Base-by-base conservation (phyloP, 1,140 invertebrate species). In the Cryptotermes secundus region DNA sequence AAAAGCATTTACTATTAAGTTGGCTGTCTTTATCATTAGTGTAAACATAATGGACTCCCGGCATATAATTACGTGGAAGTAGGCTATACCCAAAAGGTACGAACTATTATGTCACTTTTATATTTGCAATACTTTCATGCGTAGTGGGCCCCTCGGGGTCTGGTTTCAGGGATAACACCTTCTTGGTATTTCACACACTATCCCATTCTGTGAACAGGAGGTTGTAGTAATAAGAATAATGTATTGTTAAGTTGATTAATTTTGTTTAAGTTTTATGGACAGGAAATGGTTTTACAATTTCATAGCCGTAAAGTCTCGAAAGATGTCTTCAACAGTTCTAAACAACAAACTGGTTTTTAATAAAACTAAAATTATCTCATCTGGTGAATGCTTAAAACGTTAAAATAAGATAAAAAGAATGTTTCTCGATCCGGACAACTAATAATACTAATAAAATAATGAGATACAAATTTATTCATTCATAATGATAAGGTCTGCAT, bases 391-490 rank as follows among this genome's bases (percentile, higher is more conserved):
- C 59, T 72, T n/a, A 2, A n/a, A 31, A 26, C n/a, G 31, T 7
- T n/a, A 31, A 72, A 72, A 26, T 31, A 31, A n/a, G 14, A n/a
- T 72, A n/a, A 59, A 59, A 22, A 72, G n/a, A 10, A 9, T 2
- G 7, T 72, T 72, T 31, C 59, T n/a, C 14, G 26, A 72, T 3
- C 26, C 26, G n/a, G 9, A 72, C 6, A 6, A 72, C n/a, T 72
- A 72, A 72, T 31, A 72, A 31, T 72, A 9, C 59, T 72, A n/a
- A 72, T 72, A 72, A n/a, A 72, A 72, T 72, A 72, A 72, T 72
- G 59, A 31, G 59, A 72, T 72, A 72, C 59, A 72, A 72, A 72
- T 72, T 72, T 72, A 72, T 72, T 72, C 59, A 72, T 72, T 31
- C 26, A 12, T 72, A 72, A 72, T n/a, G 59, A 72, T 26, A 72